Conservation (phyloP, 2,888 invertebrate genomes). For the Poecilus cupreus region DNA sequence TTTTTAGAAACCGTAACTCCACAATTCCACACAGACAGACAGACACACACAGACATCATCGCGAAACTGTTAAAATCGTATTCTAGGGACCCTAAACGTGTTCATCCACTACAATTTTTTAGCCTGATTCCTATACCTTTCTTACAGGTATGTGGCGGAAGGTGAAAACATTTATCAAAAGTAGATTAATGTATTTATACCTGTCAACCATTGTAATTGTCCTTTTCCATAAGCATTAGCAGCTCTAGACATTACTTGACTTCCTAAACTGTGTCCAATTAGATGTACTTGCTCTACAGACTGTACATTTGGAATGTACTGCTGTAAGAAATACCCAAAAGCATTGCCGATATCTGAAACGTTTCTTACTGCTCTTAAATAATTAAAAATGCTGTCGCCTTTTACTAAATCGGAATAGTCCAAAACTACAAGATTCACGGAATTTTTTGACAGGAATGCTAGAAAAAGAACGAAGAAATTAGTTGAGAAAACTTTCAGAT, state of each 20-base stretch:
- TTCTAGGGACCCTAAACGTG: too few species aligned
- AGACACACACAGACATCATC: too few species aligned
- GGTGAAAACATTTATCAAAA: too few species aligned
- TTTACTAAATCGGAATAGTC: conserved; percentile 39
- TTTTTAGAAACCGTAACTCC: too few species aligned
- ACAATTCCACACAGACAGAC: too few species aligned
- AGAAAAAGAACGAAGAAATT: background rate
- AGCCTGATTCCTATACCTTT: too few species aligned
- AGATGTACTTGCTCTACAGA: conserved; percentile 28
- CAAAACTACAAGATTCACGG: conserved; percentile 21
- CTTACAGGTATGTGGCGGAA: too few species aligned
- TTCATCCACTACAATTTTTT: too few species aligned
- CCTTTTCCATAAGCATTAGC: conserved; percentile 48
- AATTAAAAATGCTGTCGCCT: background rate
- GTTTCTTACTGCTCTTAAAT: conserved; percentile 1
- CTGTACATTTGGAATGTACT: conserved; percentile 26
- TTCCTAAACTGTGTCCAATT: conserved; percentile 45
- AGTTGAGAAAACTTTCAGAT: too few species aligned
- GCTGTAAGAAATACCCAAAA: conserved; percentile 25
- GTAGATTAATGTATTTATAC: too few species aligned
- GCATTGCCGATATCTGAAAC: conserved; percentile 19
- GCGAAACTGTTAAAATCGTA: too few species aligned
- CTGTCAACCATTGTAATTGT: conserved; percentile 46
- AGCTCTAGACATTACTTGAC: conserved; percentile 48
- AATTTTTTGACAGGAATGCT: conserved; percentile 36